Base-by-base conservation (phyloP, 2,113 vertebrate genomes). In the Bubo bubo region DNA sequence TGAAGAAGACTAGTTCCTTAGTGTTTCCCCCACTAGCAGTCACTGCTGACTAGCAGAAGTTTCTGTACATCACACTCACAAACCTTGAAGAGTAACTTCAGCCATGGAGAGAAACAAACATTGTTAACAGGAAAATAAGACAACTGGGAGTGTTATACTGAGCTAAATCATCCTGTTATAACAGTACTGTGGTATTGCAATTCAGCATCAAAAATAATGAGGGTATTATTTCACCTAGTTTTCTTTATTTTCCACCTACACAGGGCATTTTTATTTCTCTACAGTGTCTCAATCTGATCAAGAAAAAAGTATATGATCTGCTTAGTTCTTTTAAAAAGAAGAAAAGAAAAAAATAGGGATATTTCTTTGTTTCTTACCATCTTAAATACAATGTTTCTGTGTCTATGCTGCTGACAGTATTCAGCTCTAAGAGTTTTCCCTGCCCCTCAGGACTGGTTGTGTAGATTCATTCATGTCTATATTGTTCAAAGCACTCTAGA, bases 61-160 rank as follows among this genome's bases (percentile, higher is more conserved):
- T 89, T 89, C 50, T 4, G 19, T 85, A 49, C 56, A 82, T 96
- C 80, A 85, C 19, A 81, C 34, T 75, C 68, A 39, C 14, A 17
- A 94, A 91, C 16, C 52, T 82, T 89, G 77, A 91, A 77, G 75
- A 30, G 49, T 86, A 87, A 34, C 73, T 91, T 93, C 91, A 79
- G 30, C 70, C 24, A 64, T 2, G 0, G 56, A 64, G 35, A 89
- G 52, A 93, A 93, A 86, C 59, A 91, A 95, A 60, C 70, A 82
- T 87, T 63, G 47, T 81, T 93, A 93, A 87, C 60, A 49, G 45
- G 77, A 91, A 96, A 96, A 95, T 59, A 93, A 91, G 81, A 81
- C 91, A 72, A 43, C 64, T 53, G 90, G 70, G 86, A 91, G 43
- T 30, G 72, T 93, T 95, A 85, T 27, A 49, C 30, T 10, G 10